Percentiles rank a stretch among this genome's conserved stretches.
These are phyloP conservation scores for Hipparchia sbordonii DNA, from an alignment of 2,888 invertebrate species.

Conservation along the genomic window DNA sequence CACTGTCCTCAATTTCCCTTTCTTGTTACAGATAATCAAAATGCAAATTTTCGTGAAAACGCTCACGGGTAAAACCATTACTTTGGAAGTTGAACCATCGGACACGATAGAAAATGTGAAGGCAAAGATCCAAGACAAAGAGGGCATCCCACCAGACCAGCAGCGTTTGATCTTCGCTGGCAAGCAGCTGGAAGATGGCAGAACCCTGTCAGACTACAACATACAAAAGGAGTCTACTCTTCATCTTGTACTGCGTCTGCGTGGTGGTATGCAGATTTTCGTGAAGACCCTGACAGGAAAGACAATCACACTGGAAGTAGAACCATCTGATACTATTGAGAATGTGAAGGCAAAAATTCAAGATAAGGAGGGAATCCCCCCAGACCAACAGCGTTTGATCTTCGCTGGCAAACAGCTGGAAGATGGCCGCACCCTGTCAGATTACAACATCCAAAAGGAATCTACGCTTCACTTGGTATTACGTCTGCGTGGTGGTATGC, in stretches of 20 bases:
- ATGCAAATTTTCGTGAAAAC: slow-evolving; percentile 51
- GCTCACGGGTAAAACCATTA: slow-evolving; percentile 56
- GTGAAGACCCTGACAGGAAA: slow-evolving; percentile 94
- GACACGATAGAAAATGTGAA: slow-evolving; percentile 52
- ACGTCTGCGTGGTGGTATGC: slow-evolving; percentile 53
- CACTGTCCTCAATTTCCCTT: background rate
- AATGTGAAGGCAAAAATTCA: slow-evolving; percentile 94
- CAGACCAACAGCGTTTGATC: slow-evolving; percentile 85
- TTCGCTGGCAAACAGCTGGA: slow-evolving; percentile 52
- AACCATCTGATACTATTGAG: slow-evolving; percentile 93
- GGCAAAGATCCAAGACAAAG: slow-evolving; percentile 47
- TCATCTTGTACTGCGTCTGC: slow-evolving; percentile 48
- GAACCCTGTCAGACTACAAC: slow-evolving; percentile 49
- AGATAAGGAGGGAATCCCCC: slow-evolving; percentile 90
- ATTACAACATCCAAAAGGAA: slow-evolving; percentile 51
- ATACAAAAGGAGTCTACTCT: slow-evolving; percentile 50
- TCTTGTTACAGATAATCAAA: slow-evolving; percentile 41
- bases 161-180: slow-evolving; percentile 50
- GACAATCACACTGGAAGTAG: slow-evolving; percentile 93
- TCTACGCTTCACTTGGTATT: slow-evolving; percentile 50
- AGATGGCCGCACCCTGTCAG: slow-evolving; percentile 49
- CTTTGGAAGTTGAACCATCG: slow-evolving; percentile 50
- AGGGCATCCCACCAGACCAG: slow-evolving; percentile 52
- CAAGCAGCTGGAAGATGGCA: slow-evolving; percentile 49
- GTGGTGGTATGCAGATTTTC: slow-evolving; percentile 90